A percentile compares a stretch with the other conserved stretches of the same genome.
These are phyloP conservation scores for Sparus aurata DNA, from an alignment of 2,797 vertebrate genomes.

Conservation along the genomic window DNA sequence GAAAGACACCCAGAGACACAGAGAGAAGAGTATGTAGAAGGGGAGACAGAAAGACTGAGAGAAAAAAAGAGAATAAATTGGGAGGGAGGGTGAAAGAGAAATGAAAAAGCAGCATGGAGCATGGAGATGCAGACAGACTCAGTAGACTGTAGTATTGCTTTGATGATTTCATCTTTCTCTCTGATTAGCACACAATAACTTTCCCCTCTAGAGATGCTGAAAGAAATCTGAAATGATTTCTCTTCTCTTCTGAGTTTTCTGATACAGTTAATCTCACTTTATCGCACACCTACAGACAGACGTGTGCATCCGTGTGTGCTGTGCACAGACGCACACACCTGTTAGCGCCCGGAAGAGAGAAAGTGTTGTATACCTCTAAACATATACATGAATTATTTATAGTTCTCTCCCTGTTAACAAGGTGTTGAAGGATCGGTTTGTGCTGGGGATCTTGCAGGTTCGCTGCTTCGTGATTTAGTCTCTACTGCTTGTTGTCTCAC, in stretches of 20 bases:
- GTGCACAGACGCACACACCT: constrained; percentile 3
- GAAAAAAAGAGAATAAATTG: not conserved
- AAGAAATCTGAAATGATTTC: constrained; percentile 56
- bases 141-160: constrained; percentile 58
- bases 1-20: constrained; percentile 3
- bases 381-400: constrained; percentile 17
- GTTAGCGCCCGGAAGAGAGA: not conserved
- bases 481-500: not conserved
- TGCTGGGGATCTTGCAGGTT: constrained; percentile 3
- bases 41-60: not conserved
- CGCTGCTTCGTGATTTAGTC: not conserved
- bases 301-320: not conserved
- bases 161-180: constrained; percentile 71
- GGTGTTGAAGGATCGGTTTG: not conserved
- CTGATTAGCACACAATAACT: constrained; percentile 68
- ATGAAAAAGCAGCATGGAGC: constrained; percentile 47
- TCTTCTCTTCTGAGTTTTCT: constrained; percentile 46
- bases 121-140: constrained; percentile 47
- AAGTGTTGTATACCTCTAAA: constrained; percentile 1
- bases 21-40: not conserved
- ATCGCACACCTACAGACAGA: not conserved
- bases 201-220: constrained; percentile 57
- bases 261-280: constrained; percentile 41
- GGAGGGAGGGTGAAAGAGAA: constrained; percentile 20
- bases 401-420: constrained; percentile 4